Evolutionary conservation across 2,888 invertebrate species (phyloP), one percentile per base, ranked within the genome.

Genomic region (Sylvicola cinctus): DNA sequence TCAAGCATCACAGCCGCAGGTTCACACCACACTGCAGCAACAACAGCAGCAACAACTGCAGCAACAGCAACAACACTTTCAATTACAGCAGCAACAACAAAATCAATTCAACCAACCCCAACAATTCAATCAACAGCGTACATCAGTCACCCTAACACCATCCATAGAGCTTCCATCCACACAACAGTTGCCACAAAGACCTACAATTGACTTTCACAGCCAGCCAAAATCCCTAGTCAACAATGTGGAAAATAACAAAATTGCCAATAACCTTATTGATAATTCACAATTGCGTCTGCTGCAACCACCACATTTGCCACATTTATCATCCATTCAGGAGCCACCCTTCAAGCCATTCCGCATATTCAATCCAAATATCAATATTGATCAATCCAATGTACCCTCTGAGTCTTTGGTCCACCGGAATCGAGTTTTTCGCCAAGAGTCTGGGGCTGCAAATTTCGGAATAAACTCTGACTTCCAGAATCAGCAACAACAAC

Each of bases 391-490:
- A n/a, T n/a, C 10, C 32, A 31, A 12, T 32, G 23, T n/a, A 27
- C 27, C 5, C 32, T 35, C 32, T 32, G 32, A 32, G n/a, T n/a
- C n/a, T n/a, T n/a, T n/a, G n/a, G n/a, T n/a, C n/a, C n/a, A n/a
- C n/a, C n/a, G n/a, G 36, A 44, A 52, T 33, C 40, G 66, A 31
- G 56, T 64, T 30, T 62, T 68, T 46, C 60, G 70, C 7, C 68
- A 70, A 44, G 70, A 70, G 38, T 38, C 47, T 36, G 59, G 51
- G 38, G 66, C 67, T 2, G 74, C 72, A 3, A 77, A 77, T 47
- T 68, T 74, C 38, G 74, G 72, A 4, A 46, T 68, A 34, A 70
- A 71, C 32, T 29, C n/a, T 31, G n/a, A n/a, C n/a, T n/a, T n/a
- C n/a, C n/a, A n/a, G n/a, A n/a, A n/a, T n/a, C n/a, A n/a, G n/a